Conservation (phyloP, 2,113 vertebrate genomes). For the Carassius auratus region DNA sequence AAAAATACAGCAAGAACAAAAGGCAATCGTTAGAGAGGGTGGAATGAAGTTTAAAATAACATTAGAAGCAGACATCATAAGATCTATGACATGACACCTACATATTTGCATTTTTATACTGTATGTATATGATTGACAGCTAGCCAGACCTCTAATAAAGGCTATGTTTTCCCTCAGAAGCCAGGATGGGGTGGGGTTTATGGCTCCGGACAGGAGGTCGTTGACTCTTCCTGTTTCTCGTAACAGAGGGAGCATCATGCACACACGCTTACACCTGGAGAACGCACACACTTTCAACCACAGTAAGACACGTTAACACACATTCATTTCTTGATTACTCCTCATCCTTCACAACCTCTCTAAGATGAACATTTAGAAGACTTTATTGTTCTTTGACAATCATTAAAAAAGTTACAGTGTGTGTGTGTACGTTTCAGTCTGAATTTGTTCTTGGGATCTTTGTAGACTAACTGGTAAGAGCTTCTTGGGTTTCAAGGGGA, state of each 20-base stretch:
- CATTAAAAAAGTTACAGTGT: conserved; percentile 16
- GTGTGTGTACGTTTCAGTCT: conserved; percentile 79
- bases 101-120: conserved; percentile 1
- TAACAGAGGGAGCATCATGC: conserved; percentile 95
- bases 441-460: conserved; percentile 91
- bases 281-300: conserved; percentile 96
- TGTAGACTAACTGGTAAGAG: conserved; percentile 77
- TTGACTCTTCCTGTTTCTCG: conserved; percentile 98
- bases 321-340: background rate
- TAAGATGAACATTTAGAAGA: background rate
- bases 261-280: conserved; percentile 95
- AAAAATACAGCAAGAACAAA: background rate
- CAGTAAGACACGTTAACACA: conserved; percentile 80
- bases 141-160: conserved; percentile 79
- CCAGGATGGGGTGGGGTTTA: conserved; percentile 89
- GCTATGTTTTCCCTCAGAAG: conserved; percentile 86
- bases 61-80: background rate
- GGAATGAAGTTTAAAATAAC: background rate
- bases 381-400: background rate
- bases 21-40: background rate
- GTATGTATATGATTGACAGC: conserved; percentile 28
- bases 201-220: conserved; percentile 93
- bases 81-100: background rate
- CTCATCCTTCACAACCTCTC: background rate
- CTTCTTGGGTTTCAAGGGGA: background rate